Conservation (phyloP, 2,888 invertebrate genomes). For the Sinohyriopsis cumingii region DNA sequence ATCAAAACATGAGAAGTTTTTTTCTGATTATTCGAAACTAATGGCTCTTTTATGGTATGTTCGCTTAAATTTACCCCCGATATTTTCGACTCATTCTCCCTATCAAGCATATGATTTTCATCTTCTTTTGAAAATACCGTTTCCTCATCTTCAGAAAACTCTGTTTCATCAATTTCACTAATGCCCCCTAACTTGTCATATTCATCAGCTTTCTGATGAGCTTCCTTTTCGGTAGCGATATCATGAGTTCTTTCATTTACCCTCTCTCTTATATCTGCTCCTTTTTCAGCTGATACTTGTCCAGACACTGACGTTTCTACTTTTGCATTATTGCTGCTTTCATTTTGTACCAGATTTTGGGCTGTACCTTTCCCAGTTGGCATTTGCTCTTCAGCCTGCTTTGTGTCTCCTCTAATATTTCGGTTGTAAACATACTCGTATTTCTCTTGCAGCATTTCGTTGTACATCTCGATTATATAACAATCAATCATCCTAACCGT, state of each 20-base stretch:
- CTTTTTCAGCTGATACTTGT: constrained; percentile 1
- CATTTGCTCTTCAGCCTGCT: background rate
- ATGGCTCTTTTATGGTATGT: no score
- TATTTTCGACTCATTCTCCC: constrained; percentile 1
- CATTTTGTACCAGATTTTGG: background rate
- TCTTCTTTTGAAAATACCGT: constrained; percentile 4
- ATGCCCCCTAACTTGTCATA: background rate
- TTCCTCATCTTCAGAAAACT: constrained; percentile 18
- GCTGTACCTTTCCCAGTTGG: background rate
- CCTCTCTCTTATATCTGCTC: background rate
- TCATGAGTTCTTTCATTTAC: background rate
- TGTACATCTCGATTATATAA: constrained; percentile 34
- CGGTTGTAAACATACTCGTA: constrained; percentile 11
- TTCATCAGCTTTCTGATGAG: background rate
- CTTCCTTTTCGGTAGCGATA: background rate
- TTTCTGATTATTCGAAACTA: no score
- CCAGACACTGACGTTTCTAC: background rate
- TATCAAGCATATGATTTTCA: background rate
- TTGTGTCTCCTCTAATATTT: constrained; percentile 1
- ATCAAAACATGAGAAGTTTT: no score
- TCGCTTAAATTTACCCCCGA: background rate
- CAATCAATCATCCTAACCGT: constrained; percentile 30
- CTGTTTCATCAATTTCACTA: constrained; percentile 24
- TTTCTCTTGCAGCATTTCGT: constrained; percentile 29
- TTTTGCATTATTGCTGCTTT: background rate